Base-by-base conservation (phyloP, 2,113 vertebrate species). In the Brachypodius melanocephalos region DNA sequence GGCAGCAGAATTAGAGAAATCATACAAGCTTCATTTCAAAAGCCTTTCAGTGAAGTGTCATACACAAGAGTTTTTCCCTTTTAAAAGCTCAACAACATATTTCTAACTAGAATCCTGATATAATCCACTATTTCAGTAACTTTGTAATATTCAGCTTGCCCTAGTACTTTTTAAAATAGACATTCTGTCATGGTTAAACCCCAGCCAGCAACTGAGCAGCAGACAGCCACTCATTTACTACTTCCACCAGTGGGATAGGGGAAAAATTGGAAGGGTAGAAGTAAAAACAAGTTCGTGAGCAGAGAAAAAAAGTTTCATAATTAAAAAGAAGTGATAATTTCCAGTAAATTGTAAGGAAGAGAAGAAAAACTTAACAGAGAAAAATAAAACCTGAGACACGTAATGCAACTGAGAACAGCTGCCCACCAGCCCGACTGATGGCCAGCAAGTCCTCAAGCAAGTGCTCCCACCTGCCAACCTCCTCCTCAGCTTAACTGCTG, bases 371-470 rank as follows among this genome's bases (percentile, higher is more conserved):
- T 8, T 34, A 59, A 40, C 14, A 54, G 10, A 49, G 8, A 21
- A 76, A 72, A 67, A 72, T 17, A 85, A 67, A 81, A 43, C 5
- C 17, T 26, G 65, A 19, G 29, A 42, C 6, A 52, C 48, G 38
- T 26, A 29, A 66, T 45, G 9, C 4, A 57, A 18, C 48, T 21
- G 8, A 72, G 65, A 68, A 85, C 17, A 55, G n/a, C 4, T n/a
- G 10, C 18, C 58, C 5, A 72, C 10, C 8, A 17, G 3, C 12
- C 20, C 1, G 0, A 24, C 5, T 0, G 2, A 68, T 13, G 31
- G 42, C 52, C 58, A 72, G n/a, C 7, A 5, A 65, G 31, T 12
- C 40, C 29, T 29, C 6, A 9, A 1, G 32, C 14, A 78, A 61
- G 26, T 15, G 3, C 9, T 18, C 38, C 18, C 31, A 22, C 13